A percentile compares a stretch with the other conserved stretches of the same genome.
These are phyloP conservation scores for Zaprionus gabonicus DNA, from an alignment of 1,140 invertebrate species.

Conservation along the genomic window DNA sequence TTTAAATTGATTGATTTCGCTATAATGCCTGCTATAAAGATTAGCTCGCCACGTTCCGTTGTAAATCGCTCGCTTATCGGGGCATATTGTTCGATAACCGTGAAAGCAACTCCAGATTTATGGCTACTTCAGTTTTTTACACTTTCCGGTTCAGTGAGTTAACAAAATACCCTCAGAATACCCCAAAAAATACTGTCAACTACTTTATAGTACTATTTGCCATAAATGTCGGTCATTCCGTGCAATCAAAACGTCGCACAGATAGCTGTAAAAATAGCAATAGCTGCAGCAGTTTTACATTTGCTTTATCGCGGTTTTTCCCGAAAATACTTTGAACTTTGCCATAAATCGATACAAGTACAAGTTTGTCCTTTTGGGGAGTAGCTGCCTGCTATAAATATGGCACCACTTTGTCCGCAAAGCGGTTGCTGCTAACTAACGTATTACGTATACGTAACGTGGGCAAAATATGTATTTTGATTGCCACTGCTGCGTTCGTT, in stretches of 20 bases:
- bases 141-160: not conserved
- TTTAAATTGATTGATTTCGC: slow-evolving; percentile 79
- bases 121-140: not conserved
- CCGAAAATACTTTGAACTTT: not conserved
- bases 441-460: slow-evolving; percentile 27
- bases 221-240: not conserved
- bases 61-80: slow-evolving; percentile 56
- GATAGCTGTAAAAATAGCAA: not conserved
- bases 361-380: not conserved
- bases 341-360: not conserved
- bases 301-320: not conserved
- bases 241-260: not conserved
- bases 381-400: not conserved
- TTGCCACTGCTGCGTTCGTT: slow-evolving; percentile 6
- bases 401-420: not conserved
- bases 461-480: slow-evolving; percentile 4
- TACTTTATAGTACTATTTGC: not conserved
- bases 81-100: slow-evolving; percentile 24
- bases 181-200: not conserved
- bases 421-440: not conserved
- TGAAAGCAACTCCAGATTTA: slow-evolving; percentile 1
- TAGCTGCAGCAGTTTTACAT: slow-evolving; percentile 11
- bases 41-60: slow-evolving; percentile 30
- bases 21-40: slow-evolving; percentile 57
- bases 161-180: not conserved